Evolutionary conservation across 2,888 invertebrate genomes (phyloP).

Genomic region (Sminthurides aquaticus): DNA sequence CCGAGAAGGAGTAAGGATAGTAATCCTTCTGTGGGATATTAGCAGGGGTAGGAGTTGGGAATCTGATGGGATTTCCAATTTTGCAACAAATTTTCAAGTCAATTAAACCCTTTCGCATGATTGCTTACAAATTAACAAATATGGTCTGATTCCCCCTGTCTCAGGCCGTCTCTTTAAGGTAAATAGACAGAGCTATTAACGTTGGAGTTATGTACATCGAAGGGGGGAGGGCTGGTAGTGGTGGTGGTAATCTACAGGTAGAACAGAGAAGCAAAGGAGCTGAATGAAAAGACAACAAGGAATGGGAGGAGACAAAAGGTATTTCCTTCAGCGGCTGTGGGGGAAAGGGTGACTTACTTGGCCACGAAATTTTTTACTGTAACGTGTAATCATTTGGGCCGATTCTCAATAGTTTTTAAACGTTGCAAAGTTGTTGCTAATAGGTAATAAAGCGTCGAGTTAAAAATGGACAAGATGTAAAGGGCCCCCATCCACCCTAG

Average conservation of each 20-base stretch:
- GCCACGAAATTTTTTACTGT: no score
- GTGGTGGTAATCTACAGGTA: not conserved
- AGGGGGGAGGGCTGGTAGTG: not conserved
- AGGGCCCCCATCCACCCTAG: not conserved
- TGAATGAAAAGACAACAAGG: not conserved
- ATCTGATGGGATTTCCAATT: not conserved
- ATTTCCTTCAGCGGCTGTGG: not conserved
- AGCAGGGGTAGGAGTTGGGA: no score
- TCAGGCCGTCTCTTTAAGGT: no score
- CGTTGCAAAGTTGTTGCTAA: no score
- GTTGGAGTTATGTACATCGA: not conserved
- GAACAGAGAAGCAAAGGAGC: not conserved
- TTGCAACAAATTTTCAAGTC: not conserved
- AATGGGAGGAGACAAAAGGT: not conserved
- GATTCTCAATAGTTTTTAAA: no score
- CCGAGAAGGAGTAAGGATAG: no score
- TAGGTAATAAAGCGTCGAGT: not conserved
- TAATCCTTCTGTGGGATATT: no score
- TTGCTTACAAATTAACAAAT: not conserved
- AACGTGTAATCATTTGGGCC: no score
- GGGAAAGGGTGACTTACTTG: no score
- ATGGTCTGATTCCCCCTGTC: no score
- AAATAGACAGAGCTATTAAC: not conserved
- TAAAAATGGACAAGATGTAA: not conserved
- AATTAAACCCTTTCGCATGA: not conserved